phyloP scores from a whole-genome alignment of 1,140 invertebrate species.

The Megathymus violae region DNA sequence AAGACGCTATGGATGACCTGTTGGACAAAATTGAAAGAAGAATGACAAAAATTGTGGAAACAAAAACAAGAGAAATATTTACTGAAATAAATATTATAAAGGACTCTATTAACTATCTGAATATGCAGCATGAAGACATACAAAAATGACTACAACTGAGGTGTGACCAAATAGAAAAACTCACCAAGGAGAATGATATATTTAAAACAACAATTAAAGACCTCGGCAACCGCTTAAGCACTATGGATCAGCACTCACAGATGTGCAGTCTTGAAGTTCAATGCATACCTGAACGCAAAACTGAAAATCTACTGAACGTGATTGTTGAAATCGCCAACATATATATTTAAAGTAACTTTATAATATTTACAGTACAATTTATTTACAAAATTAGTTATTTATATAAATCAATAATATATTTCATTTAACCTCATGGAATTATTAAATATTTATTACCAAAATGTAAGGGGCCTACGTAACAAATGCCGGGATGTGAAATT shows the following conservation, averaged over 20 bases:
- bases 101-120: slow-evolving; percentile 2
- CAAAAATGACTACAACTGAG: background rate
- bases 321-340: slow-evolving; percentile 1
- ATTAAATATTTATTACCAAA: slow-evolving; percentile 9
- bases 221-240: slow-evolving; percentile 1
- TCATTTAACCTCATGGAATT: background rate
- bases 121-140: slow-evolving; percentile 7
- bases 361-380: too few species aligned
- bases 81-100: slow-evolving; percentile 9
- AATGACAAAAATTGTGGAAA: slow-evolving; percentile 9
- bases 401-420: too few species aligned
- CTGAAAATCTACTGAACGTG: slow-evolving; percentile 15
- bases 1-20: slow-evolving; percentile 16
- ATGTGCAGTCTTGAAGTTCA: slow-evolving; percentile 9
- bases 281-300: slow-evolving; percentile 19
- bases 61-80: slow-evolving; percentile 5
- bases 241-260: slow-evolving; percentile 5
- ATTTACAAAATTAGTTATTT: too few species aligned
- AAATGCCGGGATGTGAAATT: background rate
- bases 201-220: slow-evolving; percentile 13
- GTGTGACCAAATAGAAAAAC: background rate
- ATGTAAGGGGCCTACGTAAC: slow-evolving; percentile 4
- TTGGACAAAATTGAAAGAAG: slow-evolving; percentile 5
- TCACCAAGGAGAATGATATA: background rate
- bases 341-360: too few species aligned